Evolutionary conservation across 2,888 invertebrate species (phyloP), one percentile per base, ranked within the genome.

Genomic region (Arge pagana): DNA sequence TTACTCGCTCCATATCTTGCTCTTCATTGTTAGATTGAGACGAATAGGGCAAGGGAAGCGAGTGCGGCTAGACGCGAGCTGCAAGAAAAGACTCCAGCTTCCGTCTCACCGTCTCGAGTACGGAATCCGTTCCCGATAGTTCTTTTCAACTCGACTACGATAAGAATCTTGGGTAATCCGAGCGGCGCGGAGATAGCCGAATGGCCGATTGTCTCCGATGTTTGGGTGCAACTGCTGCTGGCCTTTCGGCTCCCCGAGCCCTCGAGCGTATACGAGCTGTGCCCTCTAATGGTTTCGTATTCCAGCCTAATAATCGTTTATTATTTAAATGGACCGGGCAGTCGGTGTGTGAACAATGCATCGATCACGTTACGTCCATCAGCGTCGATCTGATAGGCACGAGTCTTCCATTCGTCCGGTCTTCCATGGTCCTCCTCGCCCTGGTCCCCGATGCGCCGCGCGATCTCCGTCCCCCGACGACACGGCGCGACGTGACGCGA

Each of bases 241-340:
- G 31, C 45, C 7, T 45, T 45, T 45, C 28, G 33, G 18, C 23
- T 33, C 45, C 18, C 24, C 24, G 33, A 33, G 35, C 15, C 23
- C 23, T 24, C 35, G 45, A 16, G 33, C 23, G n/a, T n/a, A 35
- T 45, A 31, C 15, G 11, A 15, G 33, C 21, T 33, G n/a, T 6
- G 33, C 31, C 35, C 43, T 43, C 35, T 50, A 50, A 50, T 50
- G 50, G 50, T 42, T 43, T 43, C 50, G 35, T 50, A 50, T 50
- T 43, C 50, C 42, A 26, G 43, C 36, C 50, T 50, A 50, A 50
- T 50, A 50, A 50, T 50, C 50, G 41, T 50, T 50, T 50, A 50
- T 50, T 50, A 50, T 50, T 50, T 50, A 50, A 50, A 50, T 50
- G 50, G 50, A 50, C 42, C 43, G 35, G 50, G 43, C 50, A 40